Evolutionary conservation across 2,113 vertebrate species (phyloP).

Genomic region (Dinomys branickii): DNA sequence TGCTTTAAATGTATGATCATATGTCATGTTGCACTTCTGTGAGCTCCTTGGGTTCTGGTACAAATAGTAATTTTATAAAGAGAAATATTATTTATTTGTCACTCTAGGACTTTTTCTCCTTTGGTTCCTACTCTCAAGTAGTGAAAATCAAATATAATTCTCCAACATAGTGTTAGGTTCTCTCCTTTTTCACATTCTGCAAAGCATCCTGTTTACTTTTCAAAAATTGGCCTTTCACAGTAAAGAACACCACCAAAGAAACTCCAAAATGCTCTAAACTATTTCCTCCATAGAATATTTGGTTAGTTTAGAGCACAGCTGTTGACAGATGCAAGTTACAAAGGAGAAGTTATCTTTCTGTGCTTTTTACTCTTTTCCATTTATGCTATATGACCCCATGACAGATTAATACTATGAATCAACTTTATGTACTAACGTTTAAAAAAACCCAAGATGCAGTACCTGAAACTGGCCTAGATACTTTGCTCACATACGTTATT

Average conservation of each 20-base stretch:
- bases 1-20: neutral
- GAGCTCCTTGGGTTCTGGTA: neutral
- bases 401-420: neutral
- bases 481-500: neutral
- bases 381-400: neutral
- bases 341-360: neutral
- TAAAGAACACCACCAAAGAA: conserved; percentile 71
- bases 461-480: neutral
- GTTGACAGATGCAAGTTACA: conserved; percentile 67
- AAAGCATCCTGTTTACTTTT: conserved; percentile 72
- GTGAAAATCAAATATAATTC: conserved; percentile 40
- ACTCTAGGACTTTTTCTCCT: neutral
- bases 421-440: neutral
- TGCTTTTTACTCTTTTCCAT: conserved; percentile 13
- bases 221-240: conserved; percentile 76
- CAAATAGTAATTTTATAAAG: neutral
- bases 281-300: conserved; percentile 67
- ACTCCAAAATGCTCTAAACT: conserved; percentile 61
- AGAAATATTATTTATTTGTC: conserved; percentile 40
- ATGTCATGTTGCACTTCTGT: neutral
- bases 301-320: conserved; percentile 67
- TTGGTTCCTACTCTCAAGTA: neutral
- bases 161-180: neutral
- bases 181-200: conserved; percentile 52
- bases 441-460: neutral